A percentile compares a stretch with the other conserved stretches of the same genome.
Evolutionary conservation across 30 jellyfish, hydroid and myxozoan genomes (phyloP).

Genomic region (Pseudorhiza aurosa): DNA sequence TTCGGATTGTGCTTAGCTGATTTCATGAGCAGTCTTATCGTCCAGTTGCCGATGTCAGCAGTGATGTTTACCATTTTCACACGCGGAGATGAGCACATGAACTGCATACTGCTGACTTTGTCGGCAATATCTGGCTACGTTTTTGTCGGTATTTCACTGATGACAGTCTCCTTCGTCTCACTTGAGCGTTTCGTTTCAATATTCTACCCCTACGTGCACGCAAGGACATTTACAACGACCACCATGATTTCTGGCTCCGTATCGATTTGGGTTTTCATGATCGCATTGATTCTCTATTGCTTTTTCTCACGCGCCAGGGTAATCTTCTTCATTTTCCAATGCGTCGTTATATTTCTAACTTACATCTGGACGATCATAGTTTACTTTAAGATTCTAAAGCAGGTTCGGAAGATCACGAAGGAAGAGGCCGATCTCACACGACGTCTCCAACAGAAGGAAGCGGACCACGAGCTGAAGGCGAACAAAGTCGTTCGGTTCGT

Average conservation of each 20-base stretch:
- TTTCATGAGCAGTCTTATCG: constrained; percentile 56
- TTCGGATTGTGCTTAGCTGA: constrained; percentile 57
- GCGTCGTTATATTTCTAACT: constrained; percentile 37
- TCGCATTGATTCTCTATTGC: constrained; percentile 23
- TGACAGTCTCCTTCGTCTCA: constrained; percentile 75
- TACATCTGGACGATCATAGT: constrained; percentile 70
- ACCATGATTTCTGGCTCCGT: constrained; percentile 22
- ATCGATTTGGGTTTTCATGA: constrained; percentile 51
- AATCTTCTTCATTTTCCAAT: constrained; percentile 53
- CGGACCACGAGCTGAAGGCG: constrained; percentile 56
- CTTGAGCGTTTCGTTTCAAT: constrained; percentile 77
- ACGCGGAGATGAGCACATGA: constrained; percentile 7
- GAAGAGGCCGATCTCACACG: constrained; percentile 42
- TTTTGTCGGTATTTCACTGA: constrained; percentile 65
- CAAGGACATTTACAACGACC: constrained; percentile 30
- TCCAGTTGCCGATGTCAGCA: constrained; percentile 57
- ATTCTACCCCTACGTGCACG: constrained; percentile 63
- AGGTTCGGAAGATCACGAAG: constrained; percentile 34
- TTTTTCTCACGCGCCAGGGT: constrained; percentile 16
- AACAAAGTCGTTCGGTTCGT: constrained; percentile 57
- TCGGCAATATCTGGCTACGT: constrained; percentile 60
- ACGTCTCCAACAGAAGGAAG: constrained; percentile 55
- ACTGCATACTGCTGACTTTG: constrained; percentile 40
- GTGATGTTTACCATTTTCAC: constrained; percentile 14
- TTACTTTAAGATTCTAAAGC: constrained; percentile 53